Percentiles rank a stretch among this genome's conserved stretches.
Conservation (phyloP, 1,140 invertebrate species). For the Idris sp. region DNA sequence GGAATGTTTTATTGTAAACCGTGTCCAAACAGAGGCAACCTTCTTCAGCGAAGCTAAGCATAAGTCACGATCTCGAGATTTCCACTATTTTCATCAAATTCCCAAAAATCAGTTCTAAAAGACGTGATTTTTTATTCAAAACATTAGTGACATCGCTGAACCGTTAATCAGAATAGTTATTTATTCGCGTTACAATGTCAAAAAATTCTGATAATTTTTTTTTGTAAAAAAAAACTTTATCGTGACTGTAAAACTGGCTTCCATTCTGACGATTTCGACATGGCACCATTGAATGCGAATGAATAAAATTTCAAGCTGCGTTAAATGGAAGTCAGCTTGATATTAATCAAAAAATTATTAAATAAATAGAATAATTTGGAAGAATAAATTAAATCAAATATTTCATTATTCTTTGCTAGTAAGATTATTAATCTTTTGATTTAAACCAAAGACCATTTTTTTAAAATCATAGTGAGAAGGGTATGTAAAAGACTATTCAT, state of each 20-base stretch:
- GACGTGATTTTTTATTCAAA: constrained; percentile 30
- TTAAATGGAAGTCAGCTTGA: too few relatives aligned
- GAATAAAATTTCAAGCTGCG: constrained; percentile 2
- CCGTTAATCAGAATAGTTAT: constrained; percentile 28
- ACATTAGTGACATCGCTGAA: constrained; percentile 27
- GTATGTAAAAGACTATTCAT: too few relatives aligned
- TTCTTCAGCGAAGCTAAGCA: constrained; percentile 9
- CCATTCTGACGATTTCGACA: constrained; percentile 37
- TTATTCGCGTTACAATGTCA: constrained; percentile 43
- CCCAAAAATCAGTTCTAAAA: constrained; percentile 35
- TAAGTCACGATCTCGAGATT: constrained; percentile 53
- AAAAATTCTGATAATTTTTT: constrained; percentile 41
- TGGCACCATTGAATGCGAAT: constrained; percentile 12
- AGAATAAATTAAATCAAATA: too few relatives aligned
- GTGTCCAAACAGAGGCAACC: constrained; percentile 28
- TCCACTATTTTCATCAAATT: constrained; percentile 39
- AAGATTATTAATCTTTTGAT: too few relatives aligned
- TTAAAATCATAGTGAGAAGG: too few relatives aligned
- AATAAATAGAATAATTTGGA: too few relatives aligned
- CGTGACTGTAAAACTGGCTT: constrained; percentile 41
- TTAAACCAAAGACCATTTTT: too few relatives aligned
- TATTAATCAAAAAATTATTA: too few relatives aligned
- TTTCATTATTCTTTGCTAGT: too few relatives aligned
- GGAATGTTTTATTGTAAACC: constrained; percentile 56
- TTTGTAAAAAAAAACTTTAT: too few relatives aligned